phyloP scores from a whole-genome alignment of 2,113 vertebrate genomes.

The Megaleporinus macrocephalus region DNA sequence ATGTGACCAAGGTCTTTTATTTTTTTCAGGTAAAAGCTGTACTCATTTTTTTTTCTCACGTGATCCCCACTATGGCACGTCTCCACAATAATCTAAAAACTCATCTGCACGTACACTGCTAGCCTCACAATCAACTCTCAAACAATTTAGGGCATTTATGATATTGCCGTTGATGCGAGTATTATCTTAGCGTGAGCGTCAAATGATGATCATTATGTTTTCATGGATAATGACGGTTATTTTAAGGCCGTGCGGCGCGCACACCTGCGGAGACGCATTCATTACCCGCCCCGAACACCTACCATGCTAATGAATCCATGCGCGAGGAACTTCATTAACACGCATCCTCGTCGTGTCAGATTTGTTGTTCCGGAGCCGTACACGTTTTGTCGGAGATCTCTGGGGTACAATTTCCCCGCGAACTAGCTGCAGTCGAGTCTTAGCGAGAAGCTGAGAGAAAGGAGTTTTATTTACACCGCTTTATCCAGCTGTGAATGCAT shows the following conservation, averaged over 20 bases:
- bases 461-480: neutral
- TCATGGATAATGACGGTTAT: conserved; percentile 72
- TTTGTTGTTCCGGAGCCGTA: conserved; percentile 50
- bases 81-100: conserved; percentile 1
- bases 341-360: conserved; percentile 70
- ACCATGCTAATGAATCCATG: conserved; percentile 69
- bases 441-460: neutral
- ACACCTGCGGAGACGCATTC: conserved; percentile 72
- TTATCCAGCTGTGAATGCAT: neutral
- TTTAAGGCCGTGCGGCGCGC: conserved; percentile 69
- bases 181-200: conserved; percentile 67
- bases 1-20: too few species aligned
- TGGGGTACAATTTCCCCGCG: conserved; percentile 10
- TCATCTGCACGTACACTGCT: neutral
- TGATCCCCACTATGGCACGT: neutral
- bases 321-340: conserved; percentile 73
- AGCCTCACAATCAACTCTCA: conserved; percentile 22
- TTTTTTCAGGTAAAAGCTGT: too few species aligned
- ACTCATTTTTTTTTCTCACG: too few species aligned
- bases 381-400: conserved; percentile 43
- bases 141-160: conserved; percentile 32
- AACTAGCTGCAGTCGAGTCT: conserved; percentile 21
- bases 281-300: conserved; percentile 64
- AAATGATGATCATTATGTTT: conserved; percentile 70
- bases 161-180: conserved; percentile 62